Evolutionary conservation across 2,888 invertebrate genomes (phyloP).

Genomic region (Agrenia bidenticulata): DNA sequence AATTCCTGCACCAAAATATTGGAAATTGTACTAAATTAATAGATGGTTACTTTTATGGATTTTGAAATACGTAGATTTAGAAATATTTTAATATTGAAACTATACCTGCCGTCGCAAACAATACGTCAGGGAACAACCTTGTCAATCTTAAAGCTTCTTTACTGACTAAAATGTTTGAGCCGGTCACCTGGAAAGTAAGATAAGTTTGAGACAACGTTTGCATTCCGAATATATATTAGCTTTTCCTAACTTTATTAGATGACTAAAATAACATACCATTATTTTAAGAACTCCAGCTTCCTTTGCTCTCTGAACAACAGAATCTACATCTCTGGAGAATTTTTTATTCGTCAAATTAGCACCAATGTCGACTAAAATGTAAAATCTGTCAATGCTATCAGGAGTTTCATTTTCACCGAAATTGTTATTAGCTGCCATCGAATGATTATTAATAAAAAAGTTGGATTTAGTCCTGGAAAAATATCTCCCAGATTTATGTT

Average conservation of each 20-base stretch:
- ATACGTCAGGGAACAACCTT: constrained; percentile 82
- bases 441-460: too few relatives aligned
- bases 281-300: constrained; percentile 92
- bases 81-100: too few relatives aligned
- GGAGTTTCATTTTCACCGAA: constrained; percentile 20
- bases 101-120: constrained; percentile 85
- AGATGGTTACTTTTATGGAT: too few relatives aligned
- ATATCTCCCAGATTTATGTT: too few relatives aligned
- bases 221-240: not conserved
- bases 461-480: too few relatives aligned
- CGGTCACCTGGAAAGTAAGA: constrained; percentile 63
- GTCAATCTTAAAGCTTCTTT: constrained; percentile 87
- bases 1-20: constrained; percentile 63
- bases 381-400: constrained; percentile 66
- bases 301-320: constrained; percentile 86
- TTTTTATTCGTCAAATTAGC: constrained; percentile 93
- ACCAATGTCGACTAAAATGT: constrained; percentile 87
- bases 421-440: constrained; percentile 18
- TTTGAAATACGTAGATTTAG: too few relatives aligned
- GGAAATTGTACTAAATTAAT: not conserved
- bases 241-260: not conserved
- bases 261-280: constrained; percentile 62
- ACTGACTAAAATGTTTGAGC: constrained; percentile 82
- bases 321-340: constrained; percentile 86
- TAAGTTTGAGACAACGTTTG: too few relatives aligned